phyloP scores from a whole-genome alignment of 2,113 vertebrate genomes.

The Noctilio leporinus region DNA sequence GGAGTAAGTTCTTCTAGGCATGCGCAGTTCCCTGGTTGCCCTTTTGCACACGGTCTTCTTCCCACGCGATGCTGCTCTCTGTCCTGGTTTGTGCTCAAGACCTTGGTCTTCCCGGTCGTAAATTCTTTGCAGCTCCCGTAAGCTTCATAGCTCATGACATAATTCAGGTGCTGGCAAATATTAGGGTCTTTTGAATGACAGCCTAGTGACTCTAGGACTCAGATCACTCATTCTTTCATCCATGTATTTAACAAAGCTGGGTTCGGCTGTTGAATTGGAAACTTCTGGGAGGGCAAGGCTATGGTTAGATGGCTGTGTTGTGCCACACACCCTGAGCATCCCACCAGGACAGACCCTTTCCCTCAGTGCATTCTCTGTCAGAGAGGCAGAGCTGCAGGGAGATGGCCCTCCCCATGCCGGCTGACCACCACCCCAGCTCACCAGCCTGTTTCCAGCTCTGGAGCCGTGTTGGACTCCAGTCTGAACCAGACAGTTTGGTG shows the following conservation, averaged over 20 bases:
- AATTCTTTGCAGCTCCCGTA: background rate
- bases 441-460: background rate
- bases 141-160: background rate
- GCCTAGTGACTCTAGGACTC: background rate
- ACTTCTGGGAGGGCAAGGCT: background rate
- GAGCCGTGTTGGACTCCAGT: background rate
- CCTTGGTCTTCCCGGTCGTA: background rate
- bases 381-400: background rate
- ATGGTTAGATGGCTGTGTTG: background rate
- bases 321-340: background rate
- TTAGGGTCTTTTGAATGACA: background rate
- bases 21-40: background rate
- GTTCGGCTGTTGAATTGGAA: background rate
- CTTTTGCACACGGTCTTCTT: background rate
- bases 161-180: background rate
- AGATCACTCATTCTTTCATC: background rate
- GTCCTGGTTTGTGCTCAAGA: no score
- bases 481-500: background rate
- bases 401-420: background rate
- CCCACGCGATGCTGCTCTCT: accelerated
- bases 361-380: background rate
- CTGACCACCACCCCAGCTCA: background rate
- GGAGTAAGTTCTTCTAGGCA: background rate
- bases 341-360: background rate
- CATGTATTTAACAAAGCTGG: background rate